Percentiles rank a stretch among this genome's conserved stretches.
These are phyloP conservation scores for Sminthurides aquaticus DNA, from an alignment of 2,888 invertebrate genomes.

Conservation along the genomic window DNA sequence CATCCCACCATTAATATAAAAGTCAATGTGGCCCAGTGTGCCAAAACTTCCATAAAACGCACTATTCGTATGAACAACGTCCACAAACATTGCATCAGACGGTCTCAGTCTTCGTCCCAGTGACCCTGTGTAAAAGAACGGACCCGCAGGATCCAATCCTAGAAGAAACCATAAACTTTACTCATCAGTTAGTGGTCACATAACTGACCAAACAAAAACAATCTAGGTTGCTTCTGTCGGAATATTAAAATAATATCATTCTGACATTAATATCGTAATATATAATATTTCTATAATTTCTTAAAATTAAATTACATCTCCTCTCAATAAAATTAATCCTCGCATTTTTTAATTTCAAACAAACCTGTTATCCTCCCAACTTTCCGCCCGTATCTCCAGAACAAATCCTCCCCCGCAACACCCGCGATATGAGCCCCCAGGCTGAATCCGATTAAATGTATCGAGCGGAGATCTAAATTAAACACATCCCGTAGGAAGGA, in stretches of 20 bases:
- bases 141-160: constrained; percentile 12
- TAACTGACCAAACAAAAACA: too few species aligned
- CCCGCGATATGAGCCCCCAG: constrained; percentile 15
- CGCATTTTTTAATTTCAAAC: too few species aligned
- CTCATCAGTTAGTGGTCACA: too few species aligned
- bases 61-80: constrained; percentile 15
- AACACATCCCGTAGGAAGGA: not conserved
- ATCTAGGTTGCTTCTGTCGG: too few species aligned
- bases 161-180: not conserved
- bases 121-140: constrained; percentile 7
- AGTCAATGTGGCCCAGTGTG: constrained; percentile 12
- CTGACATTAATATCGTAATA: not conserved
- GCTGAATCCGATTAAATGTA: constrained; percentile 18
- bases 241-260: not conserved
- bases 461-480: not conserved
- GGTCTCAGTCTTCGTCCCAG: constrained; percentile 4
- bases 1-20: constrained; percentile 15
- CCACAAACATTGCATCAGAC: constrained; percentile 13
- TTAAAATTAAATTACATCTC: too few species aligned
- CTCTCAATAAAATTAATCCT: too few species aligned
- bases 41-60: constrained; percentile 4
- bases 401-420: constrained; percentile 3
- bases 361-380: constrained; percentile 18
- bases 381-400: constrained; percentile 8
- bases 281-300: too few species aligned